Evolutionary conservation across 1,140 invertebrate genomes (phyloP), one percentile per base, ranked within the genome.

Genomic region (Drosophila seguyi): DNA sequence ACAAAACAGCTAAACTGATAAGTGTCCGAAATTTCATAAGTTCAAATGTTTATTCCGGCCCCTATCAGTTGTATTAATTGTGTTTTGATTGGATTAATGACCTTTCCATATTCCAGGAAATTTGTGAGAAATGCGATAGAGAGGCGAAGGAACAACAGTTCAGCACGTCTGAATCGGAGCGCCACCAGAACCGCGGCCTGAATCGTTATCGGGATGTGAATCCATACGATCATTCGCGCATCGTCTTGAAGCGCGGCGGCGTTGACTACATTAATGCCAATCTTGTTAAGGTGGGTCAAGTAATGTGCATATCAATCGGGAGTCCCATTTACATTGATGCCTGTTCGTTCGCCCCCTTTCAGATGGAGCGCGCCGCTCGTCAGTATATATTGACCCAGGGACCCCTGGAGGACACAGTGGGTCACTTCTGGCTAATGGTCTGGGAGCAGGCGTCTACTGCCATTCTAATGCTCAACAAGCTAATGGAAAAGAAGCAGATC

Each of bases 401-500:
- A 59, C 98, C 99, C 8, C 93, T 99, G 56, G 94, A 95, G 67
- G 94, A 95, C 75, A 99, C 98, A 25, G 95, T 96, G 55, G 95
- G 95, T 50, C 98, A 99, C 92, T 99, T 99, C 93, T 99, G 99
- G 99, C 93, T 98, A 25, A 99, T 99, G 98, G 95, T 99, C 10
- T 99, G 98, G 98, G 98, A 99, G 94, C 98, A 99, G 93, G 96
- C 97, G 58, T 96, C 95, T 62, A 96, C 95, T 93, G 98, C 96
- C 22, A 96, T 99, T 84, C 93, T 99, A 38, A 99, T 99, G 98
- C 94, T 99, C 48, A 99, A 99, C 93, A 98, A 97, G 94, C 94
- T 99, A 29, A 96, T 98, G 71, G 98, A 99, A 93, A 99, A 98
- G 92, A 96, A 97, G 93, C 96, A 97, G 93, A 94, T 97, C 56